Conservation (phyloP, 2,888 invertebrate genomes). For the Lycia hirtaria region DNA sequence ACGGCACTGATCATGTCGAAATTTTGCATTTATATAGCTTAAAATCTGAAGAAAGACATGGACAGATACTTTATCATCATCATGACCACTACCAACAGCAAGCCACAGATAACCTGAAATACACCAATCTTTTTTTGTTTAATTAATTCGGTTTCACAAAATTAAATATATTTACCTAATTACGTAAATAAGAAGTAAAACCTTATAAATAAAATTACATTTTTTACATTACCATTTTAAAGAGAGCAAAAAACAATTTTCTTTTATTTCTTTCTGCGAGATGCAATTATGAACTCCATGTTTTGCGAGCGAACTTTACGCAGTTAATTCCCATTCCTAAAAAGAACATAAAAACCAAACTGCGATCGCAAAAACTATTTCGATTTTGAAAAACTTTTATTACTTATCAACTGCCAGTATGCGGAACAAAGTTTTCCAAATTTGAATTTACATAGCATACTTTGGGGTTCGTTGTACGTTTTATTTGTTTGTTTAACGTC, state of each 20-base stretch:
- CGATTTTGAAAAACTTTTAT: constrained; percentile 29
- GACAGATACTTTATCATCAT: too few species aligned
- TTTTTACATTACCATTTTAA: too few species aligned
- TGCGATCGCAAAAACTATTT: constrained; percentile 17
- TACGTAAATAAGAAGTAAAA: too few species aligned
- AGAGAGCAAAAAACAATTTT: not conserved
- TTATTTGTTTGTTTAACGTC: constrained; percentile 29
- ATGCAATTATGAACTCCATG: not conserved
- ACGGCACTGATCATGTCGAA: too few species aligned
- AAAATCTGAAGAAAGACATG: too few species aligned
- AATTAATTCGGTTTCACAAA: too few species aligned
- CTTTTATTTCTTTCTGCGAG: not conserved
- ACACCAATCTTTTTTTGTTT: too few species aligned
- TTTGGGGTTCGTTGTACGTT: constrained; percentile 26
- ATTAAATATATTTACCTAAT: too few species aligned
- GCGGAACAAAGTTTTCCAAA: constrained; percentile 30
- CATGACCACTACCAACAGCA: too few species aligned
- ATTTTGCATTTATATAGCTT: too few species aligned
- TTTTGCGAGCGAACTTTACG: not conserved
- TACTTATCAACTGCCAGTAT: constrained; percentile 18
- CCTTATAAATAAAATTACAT: too few species aligned
- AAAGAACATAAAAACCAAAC: constrained; percentile 9
- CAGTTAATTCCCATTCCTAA: constrained; percentile 11
- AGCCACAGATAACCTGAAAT: too few species aligned
- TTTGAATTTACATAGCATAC: constrained; percentile 29